phyloP scores from a whole-genome alignment of 2,113 vertebrate genomes.

The Dascyllus trimaculatus region DNA sequence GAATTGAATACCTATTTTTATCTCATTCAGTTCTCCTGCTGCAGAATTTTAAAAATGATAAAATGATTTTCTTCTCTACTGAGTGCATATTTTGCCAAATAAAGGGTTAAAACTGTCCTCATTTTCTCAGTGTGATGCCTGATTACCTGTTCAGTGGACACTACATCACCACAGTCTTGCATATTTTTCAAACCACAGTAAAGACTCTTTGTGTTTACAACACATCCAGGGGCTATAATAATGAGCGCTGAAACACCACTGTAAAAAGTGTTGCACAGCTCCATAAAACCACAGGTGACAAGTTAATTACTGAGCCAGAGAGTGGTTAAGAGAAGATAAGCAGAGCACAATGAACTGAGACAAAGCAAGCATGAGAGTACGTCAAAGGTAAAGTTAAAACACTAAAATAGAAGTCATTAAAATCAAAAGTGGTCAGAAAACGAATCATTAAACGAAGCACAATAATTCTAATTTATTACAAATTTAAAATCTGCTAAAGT shows the following conservation, averaged over 20 bases:
- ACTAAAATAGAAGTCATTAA: background rate
- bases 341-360: background rate
- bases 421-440: no score
- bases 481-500: no score
- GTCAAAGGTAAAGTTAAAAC: conserved; percentile 15
- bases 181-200: background rate
- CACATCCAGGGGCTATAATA: conserved; percentile 17
- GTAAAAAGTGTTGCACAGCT: conserved; percentile 32
- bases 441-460: no score
- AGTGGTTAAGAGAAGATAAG: conserved; percentile 9
- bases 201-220: background rate
- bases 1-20: no score
- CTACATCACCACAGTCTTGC: no score
- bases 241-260: conserved; percentile 33
- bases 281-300: conserved; percentile 50
- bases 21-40: no score
- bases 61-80: background rate
- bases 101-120: background rate
- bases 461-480: no score
- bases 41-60: no score
- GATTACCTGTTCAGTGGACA: no score
- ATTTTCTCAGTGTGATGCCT: no score
- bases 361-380: conserved; percentile 2
- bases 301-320: conserved; percentile 18
- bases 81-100: background rate